These are phyloP conservation scores for Pelochelys cantorii DNA, from an alignment of 2,797 vertebrate species.

Conservation along the genomic window DNA sequence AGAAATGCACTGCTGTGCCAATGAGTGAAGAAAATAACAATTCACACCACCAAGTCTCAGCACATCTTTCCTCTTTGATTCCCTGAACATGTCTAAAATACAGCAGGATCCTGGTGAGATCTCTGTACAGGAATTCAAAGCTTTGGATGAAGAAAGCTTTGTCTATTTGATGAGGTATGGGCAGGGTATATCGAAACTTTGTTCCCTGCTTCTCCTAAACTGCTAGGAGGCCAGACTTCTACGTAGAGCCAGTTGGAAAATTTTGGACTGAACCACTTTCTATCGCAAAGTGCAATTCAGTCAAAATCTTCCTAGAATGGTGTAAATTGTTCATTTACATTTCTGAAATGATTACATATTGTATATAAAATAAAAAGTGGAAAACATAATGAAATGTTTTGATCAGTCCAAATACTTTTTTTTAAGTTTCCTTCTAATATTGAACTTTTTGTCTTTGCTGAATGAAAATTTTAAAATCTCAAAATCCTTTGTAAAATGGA, in stretches of 20 bases:
- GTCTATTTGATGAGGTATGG: not conserved
- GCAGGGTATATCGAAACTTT: conserved; percentile 18
- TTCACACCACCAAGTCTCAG: conserved; percentile 58
- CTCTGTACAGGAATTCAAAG: conserved; percentile 25
- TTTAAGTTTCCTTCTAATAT: conserved; percentile 60
- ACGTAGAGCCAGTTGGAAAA: conserved; percentile 43
- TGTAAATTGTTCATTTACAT: not conserved
- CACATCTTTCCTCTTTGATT: conserved; percentile 79
- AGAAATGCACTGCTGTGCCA: conserved; percentile 65
- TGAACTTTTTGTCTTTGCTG: conserved; percentile 63
- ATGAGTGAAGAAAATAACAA: conserved; percentile 77
- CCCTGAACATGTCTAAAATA: conserved; percentile 65
- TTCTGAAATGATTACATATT: conserved; percentile 46
- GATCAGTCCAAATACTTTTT: conserved; percentile 66
- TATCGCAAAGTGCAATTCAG: conserved; percentile 28
- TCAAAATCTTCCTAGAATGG: not conserved
- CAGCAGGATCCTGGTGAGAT: conserved; percentile 56
- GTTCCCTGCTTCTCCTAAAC: conserved; percentile 53
- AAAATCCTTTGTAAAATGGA: conserved; percentile 24
- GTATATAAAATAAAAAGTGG: conserved; percentile 65
- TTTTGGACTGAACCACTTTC: not conserved
- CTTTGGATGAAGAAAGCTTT: conserved; percentile 14
- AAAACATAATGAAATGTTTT: conserved; percentile 66
- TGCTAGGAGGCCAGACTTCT: conserved; percentile 16
- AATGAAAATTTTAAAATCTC: conserved; percentile 61